Conservation (phyloP, 2,888 invertebrate genomes). For the Ochropacha duplaris region DNA sequence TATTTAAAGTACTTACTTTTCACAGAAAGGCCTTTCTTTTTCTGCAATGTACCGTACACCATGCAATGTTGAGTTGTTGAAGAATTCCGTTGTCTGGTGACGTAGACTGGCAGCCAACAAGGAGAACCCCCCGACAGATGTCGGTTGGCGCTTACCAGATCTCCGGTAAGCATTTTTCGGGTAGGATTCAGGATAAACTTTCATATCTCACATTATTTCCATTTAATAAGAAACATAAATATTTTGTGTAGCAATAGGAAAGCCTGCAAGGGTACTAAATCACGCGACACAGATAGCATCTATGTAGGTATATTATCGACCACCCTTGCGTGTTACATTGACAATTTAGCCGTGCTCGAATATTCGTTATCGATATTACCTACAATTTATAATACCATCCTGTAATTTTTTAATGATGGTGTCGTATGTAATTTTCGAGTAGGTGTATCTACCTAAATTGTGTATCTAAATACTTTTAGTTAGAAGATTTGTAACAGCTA, state of each 20-base stretch:
- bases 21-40: constrained; percentile 87
- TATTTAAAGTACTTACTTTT: constrained; percentile 82
- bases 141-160: constrained; percentile 29
- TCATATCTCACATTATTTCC: constrained; percentile 50
- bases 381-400: background rate
- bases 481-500: too few species aligned
- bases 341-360: constrained; percentile 6
- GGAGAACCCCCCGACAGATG: constrained; percentile 54
- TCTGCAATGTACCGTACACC: constrained; percentile 92
- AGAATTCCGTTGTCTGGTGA: constrained; percentile 88
- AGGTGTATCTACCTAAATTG: background rate
- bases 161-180: constrained; percentile 32
- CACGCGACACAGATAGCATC: constrained; percentile 58
- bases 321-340: constrained; percentile 45
- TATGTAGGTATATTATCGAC: constrained; percentile 60
- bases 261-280: constrained; percentile 35
- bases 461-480: background rate
- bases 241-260: constrained; percentile 15
- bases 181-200: constrained; percentile 54
- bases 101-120: constrained; percentile 85
- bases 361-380: background rate
- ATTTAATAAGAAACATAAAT: constrained; percentile 1
- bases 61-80: constrained; percentile 89
- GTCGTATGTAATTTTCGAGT: background rate
- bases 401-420: background rate